These are phyloP conservation scores for Ichneumoninae sp. DNA, from an alignment of 2,888 invertebrate species.

Conservation along the genomic window DNA sequence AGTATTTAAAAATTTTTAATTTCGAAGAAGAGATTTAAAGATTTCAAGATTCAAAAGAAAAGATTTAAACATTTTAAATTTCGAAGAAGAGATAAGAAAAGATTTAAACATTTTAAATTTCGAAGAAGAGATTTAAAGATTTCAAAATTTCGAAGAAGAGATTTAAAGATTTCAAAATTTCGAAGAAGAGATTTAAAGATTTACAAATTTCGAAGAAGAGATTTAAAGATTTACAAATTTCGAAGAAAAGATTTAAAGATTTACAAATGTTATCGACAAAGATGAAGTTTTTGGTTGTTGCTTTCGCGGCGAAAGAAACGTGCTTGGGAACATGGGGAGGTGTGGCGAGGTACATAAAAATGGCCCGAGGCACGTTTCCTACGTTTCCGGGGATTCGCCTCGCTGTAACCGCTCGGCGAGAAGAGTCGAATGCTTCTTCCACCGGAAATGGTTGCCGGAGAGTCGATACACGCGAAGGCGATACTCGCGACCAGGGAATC, in stretches of 20 bases:
- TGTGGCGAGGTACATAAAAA: not conserved
- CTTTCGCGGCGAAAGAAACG: not conserved
- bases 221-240: too few species aligned
- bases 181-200: too few species aligned
- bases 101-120: too few species aligned
- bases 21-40: too few species aligned
- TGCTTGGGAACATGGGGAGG: not conserved
- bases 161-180: too few species aligned
- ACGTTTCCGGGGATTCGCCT: conserved; percentile 12
- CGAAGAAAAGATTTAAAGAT: not conserved
- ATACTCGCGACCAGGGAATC: conserved; percentile 41
- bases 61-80: too few species aligned
- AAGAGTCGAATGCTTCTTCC: not conserved
- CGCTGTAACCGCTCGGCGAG: not conserved
- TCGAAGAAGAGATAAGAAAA: too few species aligned
- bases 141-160: too few species aligned
- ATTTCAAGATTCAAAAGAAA: too few species aligned
- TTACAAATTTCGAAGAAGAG: too few species aligned
- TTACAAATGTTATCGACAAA: not conserved
- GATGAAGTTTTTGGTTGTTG: not conserved
- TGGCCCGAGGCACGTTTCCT: conserved; percentile 10
- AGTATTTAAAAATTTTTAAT: too few species aligned
- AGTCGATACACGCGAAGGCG: conserved; percentile 6
- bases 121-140: too few species aligned
- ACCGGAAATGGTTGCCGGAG: not conserved